phyloP scores from a whole-genome alignment of 2,888 invertebrate species.

The Caenorhabditis panamensis region DNA sequence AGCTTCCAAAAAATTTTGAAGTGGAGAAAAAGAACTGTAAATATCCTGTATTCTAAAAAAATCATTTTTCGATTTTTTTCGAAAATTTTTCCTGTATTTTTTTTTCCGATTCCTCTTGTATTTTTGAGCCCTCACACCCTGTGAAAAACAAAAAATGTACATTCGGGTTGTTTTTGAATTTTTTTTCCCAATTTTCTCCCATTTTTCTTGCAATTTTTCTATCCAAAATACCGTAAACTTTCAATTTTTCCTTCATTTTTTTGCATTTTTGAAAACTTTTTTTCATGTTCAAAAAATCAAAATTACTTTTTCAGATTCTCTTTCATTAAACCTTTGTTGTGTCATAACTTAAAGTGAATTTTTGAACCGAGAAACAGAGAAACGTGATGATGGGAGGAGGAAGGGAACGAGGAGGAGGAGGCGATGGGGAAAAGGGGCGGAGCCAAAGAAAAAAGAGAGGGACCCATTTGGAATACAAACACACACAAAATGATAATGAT shows the following conservation, averaged over 20 bases:
- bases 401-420: slow-evolving; percentile 19
- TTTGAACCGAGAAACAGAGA: slow-evolving; percentile 34
- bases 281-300: too few relatives aligned
- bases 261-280: background rate
- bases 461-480: slow-evolving; percentile 15
- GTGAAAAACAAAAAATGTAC: too few relatives aligned
- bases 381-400: background rate
- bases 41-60: background rate
- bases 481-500: background rate
- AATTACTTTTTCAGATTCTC: slow-evolving; percentile 31
- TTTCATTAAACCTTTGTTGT: slow-evolving; percentile 46
- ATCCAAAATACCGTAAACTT: background rate
- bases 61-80: background rate
- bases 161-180: too few relatives aligned
- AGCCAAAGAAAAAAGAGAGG: background rate
- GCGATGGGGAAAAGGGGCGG: background rate
- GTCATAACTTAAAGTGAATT: slow-evolving; percentile 54
- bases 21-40: background rate
- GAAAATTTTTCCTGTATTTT: too few relatives aligned
- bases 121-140: too few relatives aligned
- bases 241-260: background rate
- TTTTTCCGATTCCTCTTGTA: background rate
- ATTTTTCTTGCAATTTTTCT: background rate
- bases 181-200: background rate
- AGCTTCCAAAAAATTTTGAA: too few relatives aligned